Conservation (phyloP, 2,888 invertebrate genomes). For the Magallana nippona region DNA sequence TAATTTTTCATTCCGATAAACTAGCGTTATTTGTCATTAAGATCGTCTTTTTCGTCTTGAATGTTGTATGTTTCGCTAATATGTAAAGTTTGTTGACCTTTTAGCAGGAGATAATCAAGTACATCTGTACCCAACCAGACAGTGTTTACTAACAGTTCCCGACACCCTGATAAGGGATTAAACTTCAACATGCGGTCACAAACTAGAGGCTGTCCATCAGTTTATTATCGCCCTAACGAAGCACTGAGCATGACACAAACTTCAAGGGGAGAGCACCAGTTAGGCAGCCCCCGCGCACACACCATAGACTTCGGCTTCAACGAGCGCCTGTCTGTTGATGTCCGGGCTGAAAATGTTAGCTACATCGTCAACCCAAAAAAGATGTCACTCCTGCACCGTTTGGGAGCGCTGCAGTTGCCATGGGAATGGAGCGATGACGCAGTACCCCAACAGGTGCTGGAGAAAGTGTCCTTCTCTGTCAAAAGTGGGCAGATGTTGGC, state of each 20-base stretch:
- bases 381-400: conserved; percentile 66
- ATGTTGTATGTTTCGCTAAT: no score
- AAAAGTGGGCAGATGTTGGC: conserved; percentile 74
- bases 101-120: background rate
- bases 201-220: conserved; percentile 31
- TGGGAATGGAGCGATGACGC: conserved; percentile 66
- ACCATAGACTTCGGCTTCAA: conserved; percentile 46
- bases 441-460: conserved; percentile 64
- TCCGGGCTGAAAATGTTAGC: conserved; percentile 65
- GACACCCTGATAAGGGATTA: background rate
- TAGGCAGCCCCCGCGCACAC: conserved; percentile 23
- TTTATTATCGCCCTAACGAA: conserved; percentile 36
- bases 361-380: conserved; percentile 67
- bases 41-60: no score
- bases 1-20: no score
- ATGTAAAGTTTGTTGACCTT: background rate
- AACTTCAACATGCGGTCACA: conserved; percentile 33
- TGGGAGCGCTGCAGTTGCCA: conserved; percentile 70
- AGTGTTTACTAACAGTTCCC: conserved; percentile 1
- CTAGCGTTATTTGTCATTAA: no score
- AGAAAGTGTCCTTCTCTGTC: conserved; percentile 69
- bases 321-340: conserved; percentile 60
- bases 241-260: conserved; percentile 2
- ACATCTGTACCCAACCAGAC: background rate
- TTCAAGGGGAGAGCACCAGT: background rate